phyloP scores from a whole-genome alignment of 2,797 vertebrate genomes.

The Mastacembelus armatus region DNA sequence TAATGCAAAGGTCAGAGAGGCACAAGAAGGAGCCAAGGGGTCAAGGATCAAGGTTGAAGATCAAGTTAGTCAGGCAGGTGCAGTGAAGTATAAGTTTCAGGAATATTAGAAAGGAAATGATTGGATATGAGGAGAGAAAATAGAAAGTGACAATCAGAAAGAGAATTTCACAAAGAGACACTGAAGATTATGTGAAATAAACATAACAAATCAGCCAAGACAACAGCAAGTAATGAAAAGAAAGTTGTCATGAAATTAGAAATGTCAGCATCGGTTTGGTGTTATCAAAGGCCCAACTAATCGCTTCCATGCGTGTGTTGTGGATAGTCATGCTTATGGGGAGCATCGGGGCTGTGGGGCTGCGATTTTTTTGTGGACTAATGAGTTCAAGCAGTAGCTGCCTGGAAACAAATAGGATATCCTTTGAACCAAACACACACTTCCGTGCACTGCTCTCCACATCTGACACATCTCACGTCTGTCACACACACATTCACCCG shows the following conservation, averaged over 20 bases:
- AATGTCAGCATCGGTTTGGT: conserved; percentile 22
- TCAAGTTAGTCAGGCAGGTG: conserved; percentile 63
- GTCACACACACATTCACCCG: conserved; percentile 58
- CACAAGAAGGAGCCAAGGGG: conserved; percentile 50
- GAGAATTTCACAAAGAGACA: conserved; percentile 18
- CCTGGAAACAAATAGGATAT: conserved; percentile 46
- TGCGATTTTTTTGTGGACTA: conserved; percentile 6
- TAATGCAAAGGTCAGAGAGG: conserved; percentile 30
- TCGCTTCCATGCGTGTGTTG: conserved; percentile 20
- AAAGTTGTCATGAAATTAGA: conserved; percentile 7
- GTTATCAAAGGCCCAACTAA: conserved; percentile 8
- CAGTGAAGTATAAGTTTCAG: conserved; percentile 52
- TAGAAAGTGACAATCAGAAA: conserved; percentile 65
- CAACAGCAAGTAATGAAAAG: conserved; percentile 3
- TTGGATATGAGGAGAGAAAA: conserved; percentile 67
- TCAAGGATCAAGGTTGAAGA: conserved; percentile 52
- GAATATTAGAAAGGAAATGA: conserved; percentile 54
- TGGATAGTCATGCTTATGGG: background rate
- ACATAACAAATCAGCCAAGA: background rate
- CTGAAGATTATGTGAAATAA: background rate
- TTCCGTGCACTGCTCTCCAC: conserved; percentile 32
- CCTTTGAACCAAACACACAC: conserved; percentile 62
- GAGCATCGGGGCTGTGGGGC: conserved; percentile 21
- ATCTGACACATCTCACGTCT: conserved; percentile 39
- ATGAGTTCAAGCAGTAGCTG: conserved; percentile 46